Evolutionary conservation across 2,888 invertebrate genomes (phyloP).

Genomic region (Metellina segmentata): DNA sequence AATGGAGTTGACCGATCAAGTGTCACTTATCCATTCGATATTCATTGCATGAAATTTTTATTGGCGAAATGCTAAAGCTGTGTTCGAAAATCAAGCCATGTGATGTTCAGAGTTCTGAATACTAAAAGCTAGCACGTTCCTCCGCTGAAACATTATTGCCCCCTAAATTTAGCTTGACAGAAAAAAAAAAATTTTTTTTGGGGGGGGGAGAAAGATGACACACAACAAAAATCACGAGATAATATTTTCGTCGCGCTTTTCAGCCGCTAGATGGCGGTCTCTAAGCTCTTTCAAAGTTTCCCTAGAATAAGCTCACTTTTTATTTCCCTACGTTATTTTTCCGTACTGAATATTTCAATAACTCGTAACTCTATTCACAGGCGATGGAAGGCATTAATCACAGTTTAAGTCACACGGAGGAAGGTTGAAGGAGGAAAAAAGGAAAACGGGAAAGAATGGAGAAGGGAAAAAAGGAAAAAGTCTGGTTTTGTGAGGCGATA

Average conservation of each 20-base stretch:
- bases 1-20: too few species aligned
- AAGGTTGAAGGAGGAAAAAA: background rate
- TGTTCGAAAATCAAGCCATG: too few species aligned
- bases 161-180: background rate
- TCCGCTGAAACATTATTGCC: too few species aligned
- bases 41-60: background rate
- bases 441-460: constrained; percentile 1
- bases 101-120: too few species aligned
- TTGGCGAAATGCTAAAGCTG: background rate
- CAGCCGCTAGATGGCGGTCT: background rate
- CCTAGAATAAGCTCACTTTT: background rate
- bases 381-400: constrained; percentile 16
- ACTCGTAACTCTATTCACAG: background rate
- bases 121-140: too few species aligned
- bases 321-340: background rate
- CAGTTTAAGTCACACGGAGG: background rate
- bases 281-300: background rate
- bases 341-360: constrained; percentile 18
- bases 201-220: too few species aligned
- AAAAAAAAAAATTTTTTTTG: too few species aligned
- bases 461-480: constrained; percentile 12
- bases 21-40: background rate
- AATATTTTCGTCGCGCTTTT: background rate
- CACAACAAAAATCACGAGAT: background rate
- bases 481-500: constrained; percentile 19